Conservation (phyloP, 1,140 invertebrate species). For the Sitophilus oryzae region DNA sequence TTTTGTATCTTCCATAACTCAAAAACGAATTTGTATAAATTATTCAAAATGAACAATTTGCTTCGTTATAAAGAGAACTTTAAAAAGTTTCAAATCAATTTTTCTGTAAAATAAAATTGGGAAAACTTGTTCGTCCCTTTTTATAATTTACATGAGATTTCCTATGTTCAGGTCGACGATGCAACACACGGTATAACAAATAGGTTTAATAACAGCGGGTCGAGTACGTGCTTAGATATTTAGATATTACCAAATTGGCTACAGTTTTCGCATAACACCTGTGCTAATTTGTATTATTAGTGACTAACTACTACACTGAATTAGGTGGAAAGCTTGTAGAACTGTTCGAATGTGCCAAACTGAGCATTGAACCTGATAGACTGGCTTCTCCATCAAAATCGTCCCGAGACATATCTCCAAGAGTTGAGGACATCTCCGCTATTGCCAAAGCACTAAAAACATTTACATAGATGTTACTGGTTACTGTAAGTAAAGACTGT, state of each 20-base stretch:
- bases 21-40: no score
- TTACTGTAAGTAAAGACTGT: background rate
- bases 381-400: conserved; percentile 83
- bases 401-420: conserved; percentile 83
- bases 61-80: no score
- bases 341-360: conserved; percentile 88
- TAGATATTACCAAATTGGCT: background rate
- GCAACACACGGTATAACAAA: background rate
- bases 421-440: conserved; percentile 81
- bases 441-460: conserved; percentile 61
- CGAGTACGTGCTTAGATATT: background rate
- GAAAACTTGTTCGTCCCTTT: no score
- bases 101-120: no score
- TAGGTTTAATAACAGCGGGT: background rate
- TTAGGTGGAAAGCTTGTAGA: conserved; percentile 80
- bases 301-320: conserved; percentile 51
- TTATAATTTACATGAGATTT: no score
- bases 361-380: conserved; percentile 89
- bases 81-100: no score
- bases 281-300: background rate
- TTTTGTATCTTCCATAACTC: no score
- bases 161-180: no score
- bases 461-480: no score
- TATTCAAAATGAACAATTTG: no score
- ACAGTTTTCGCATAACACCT: background rate